phyloP scores from a whole-genome alignment of 53 echinoderm and acorn worm species.

The Crossaster papposus region DNA sequence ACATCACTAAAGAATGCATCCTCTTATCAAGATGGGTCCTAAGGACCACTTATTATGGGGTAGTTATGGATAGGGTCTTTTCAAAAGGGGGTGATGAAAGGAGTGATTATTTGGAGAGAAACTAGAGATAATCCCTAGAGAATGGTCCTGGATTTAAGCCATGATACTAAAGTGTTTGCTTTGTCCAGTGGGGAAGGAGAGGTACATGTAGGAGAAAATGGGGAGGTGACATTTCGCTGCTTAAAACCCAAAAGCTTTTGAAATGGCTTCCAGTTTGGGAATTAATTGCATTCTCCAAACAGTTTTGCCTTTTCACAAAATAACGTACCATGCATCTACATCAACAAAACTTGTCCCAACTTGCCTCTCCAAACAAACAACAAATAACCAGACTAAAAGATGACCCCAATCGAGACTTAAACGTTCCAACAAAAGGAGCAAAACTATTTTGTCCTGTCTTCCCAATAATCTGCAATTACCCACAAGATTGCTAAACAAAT shows the following conservation, averaged over 20 bases:
- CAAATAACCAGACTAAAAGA: not conserved
- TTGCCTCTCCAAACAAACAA: too few relatives aligned
- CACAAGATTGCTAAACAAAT: not conserved
- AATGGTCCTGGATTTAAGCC: constrained; percentile 43
- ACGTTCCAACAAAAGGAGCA: not conserved
- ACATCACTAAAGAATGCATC: too few relatives aligned
- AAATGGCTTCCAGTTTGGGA: too few relatives aligned
- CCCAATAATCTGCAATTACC: not conserved
- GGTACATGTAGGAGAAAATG: not conserved
- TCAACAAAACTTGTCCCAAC: too few relatives aligned
- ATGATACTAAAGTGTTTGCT: constrained; percentile 56
- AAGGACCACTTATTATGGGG: not conserved
- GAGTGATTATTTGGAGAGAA: not conserved
- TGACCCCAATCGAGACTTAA: not conserved
- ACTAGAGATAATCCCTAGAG: constrained; percentile 12
- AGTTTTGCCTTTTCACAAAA: too few relatives aligned
- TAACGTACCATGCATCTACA: too few relatives aligned
- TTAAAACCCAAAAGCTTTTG: too few relatives aligned
- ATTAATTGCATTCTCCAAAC: too few relatives aligned
- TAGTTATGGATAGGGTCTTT: not conserved
- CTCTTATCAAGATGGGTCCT: not conserved
- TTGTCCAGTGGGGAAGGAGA: constrained; percentile 16
- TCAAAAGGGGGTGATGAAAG: not conserved
- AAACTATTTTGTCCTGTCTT: not conserved
- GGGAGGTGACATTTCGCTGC: too few relatives aligned